Evolutionary conservation across 2,113 vertebrate species (phyloP).

Genomic region (Osmerus mordax): DNA sequence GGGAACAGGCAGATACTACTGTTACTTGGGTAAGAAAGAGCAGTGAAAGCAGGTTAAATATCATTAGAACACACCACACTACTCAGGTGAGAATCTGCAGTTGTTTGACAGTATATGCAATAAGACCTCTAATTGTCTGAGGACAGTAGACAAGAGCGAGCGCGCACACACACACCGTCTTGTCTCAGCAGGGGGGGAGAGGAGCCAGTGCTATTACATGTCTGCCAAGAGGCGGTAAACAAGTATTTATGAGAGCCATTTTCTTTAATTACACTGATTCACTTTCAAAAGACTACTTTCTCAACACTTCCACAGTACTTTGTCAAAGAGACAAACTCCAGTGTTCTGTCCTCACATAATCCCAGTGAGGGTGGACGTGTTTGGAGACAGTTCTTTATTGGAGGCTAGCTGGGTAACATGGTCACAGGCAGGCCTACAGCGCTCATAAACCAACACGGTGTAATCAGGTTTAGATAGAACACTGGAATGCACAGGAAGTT

Average conservation of each 20-base stretch:
- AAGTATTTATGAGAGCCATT: slow-evolving; percentile 23
- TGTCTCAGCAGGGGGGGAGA: slow-evolving; percentile 2
- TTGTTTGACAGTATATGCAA: slow-evolving; percentile 2
- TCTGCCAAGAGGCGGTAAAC: background rate
- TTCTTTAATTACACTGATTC: slow-evolving; percentile 29
- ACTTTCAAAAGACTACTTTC: background rate
- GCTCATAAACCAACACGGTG: slow-evolving; percentile 39
- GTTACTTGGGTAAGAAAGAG: background rate
- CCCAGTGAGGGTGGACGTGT: background rate
- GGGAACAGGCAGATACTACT: too few species aligned
- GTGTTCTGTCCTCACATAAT: background rate
- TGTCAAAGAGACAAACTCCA: slow-evolving; percentile 48
- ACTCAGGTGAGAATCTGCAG: slow-evolving; percentile 15
- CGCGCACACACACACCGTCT: slow-evolving; percentile 3
- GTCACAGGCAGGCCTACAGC: slow-evolving; percentile 44
- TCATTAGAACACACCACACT: too few species aligned
- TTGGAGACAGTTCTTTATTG: background rate
- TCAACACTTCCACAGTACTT: slow-evolving; percentile 14
- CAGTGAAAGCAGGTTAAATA: background rate
- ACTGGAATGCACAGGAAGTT: slow-evolving; percentile 20
- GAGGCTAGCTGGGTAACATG: slow-evolving; percentile 46
- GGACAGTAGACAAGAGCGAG: background rate
- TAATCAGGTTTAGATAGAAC: slow-evolving; percentile 54
- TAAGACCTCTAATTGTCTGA: background rate
- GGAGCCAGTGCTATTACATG: slow-evolving; percentile 11